Base-by-base conservation (phyloP, 2,888 invertebrate genomes). In the Anoncus sp. region DNA sequence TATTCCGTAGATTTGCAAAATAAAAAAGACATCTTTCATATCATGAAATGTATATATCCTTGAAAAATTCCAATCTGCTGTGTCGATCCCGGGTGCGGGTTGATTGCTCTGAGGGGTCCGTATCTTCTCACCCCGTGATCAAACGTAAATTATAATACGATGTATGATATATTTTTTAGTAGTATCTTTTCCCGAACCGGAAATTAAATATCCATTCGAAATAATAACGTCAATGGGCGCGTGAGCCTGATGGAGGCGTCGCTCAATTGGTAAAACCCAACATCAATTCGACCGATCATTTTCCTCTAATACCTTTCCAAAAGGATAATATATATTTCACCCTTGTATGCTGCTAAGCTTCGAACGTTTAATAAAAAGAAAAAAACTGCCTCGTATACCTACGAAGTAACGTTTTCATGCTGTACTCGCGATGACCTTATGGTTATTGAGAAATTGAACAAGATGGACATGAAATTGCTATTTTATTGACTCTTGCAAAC, bases 161-260 rank as follows among this genome's bases (percentile, higher is more conserved):
- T n/a, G 43, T 35, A 55, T 59, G 20, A 57, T 65, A 59, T 35
- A 16, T 27, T n/a, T 1, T n/a, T n/a, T n/a, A n/a, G n/a, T n/a
- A 24, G 51, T 75, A 81, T 81, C 79, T 78, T 77, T 86, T 85
- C 81, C 75, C 76, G 81, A 87, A 84, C 84, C 86, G 87, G 87
- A 88, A 88, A 88, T 88, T 86, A 85, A 87, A 84, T 80, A 75
- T 49, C 81, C 81, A 77, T 84, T 81, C 82, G 81, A 79, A 84
- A 85, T 84, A 86, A 85, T 81, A 81, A 84, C 72, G 22, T 65
- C 67, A 75, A 75, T 49, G 47, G 57, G 7, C n/a, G n/a, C n/a
- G n/a, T 9, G 16, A 49, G 47, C 3, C 16, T 3, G 31, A 16
- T 40, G 60, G 27, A 62, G 22, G 55, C 31, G 53, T 38, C 12